These are phyloP conservation scores for Caenorhabditis sulstoni DNA, from an alignment of 2,888 invertebrate genomes.

Conservation along the genomic window DNA sequence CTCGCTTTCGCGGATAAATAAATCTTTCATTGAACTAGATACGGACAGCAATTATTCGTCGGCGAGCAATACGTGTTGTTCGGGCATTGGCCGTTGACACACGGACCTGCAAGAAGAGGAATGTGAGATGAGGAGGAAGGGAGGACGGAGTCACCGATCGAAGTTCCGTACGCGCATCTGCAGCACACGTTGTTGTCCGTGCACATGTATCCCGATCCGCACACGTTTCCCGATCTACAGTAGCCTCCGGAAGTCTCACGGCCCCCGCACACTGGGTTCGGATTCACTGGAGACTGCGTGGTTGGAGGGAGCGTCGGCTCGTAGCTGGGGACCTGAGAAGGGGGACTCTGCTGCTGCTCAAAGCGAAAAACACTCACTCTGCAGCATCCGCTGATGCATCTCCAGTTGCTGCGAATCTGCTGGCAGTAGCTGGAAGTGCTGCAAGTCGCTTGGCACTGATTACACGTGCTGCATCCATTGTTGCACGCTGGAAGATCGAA, in stretches of 20 bases:
- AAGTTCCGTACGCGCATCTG: conserved; percentile 65
- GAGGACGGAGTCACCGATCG: conserved; percentile 45
- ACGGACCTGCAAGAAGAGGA: conserved; percentile 48
- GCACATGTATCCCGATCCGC: conserved; percentile 65
- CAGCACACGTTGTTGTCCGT: conserved; percentile 65
- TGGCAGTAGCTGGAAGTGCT: conserved; percentile 61
- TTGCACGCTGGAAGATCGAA: conserved; percentile 54
- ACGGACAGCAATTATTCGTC: conserved; percentile 68
- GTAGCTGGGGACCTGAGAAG: conserved; percentile 19
- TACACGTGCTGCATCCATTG: conserved; percentile 58
- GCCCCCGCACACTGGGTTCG: conserved; percentile 62
- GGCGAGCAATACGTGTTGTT: conserved; percentile 63
- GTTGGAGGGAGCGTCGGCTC: conserved; percentile 52
- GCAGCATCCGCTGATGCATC: conserved; percentile 63
- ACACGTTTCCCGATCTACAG: conserved; percentile 58
- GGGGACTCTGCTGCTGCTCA: too few species aligned
- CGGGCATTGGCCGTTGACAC: conserved; percentile 65
- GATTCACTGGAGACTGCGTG: conserved; percentile 39
- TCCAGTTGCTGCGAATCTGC: conserved; percentile 61
- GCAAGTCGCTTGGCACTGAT: conserved; percentile 54
- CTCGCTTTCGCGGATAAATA: conserved; percentile 54
- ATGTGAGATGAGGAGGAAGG: background rate
- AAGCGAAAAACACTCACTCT: conserved; percentile 15
- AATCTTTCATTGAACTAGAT: conserved; percentile 58
- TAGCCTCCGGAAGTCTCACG: conserved; percentile 69